A percentile compares a stretch with the other conserved stretches of the same genome.
These are phyloP conservation scores for Eupithecia vulgata DNA, from an alignment of 2,888 invertebrate species.

Conservation along the genomic window DNA sequence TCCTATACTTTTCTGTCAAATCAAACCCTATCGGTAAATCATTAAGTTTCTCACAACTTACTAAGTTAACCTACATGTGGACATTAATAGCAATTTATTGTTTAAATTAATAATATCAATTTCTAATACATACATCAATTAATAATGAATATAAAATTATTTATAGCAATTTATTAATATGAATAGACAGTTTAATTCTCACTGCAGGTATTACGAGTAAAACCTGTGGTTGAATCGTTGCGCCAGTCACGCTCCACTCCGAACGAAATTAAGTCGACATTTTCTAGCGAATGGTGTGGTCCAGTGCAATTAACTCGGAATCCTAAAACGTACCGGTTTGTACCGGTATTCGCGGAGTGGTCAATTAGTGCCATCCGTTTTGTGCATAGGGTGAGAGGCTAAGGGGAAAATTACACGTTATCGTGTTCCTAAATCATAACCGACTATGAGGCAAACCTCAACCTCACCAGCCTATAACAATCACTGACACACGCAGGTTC, in stretches of 20 bases:
- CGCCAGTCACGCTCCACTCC: neutral
- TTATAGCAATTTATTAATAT: too few relatives aligned
- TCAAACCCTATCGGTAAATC: too few relatives aligned
- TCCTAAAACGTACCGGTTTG: conserved; percentile 27
- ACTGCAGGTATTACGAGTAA: neutral
- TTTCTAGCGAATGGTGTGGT: conserved; percentile 37
- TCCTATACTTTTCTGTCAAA: too few relatives aligned
- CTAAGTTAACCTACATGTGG: too few relatives aligned
- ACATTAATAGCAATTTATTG: too few relatives aligned
- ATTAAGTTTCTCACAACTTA: too few relatives aligned
- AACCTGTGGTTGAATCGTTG: neutral
- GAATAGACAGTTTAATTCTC: neutral
- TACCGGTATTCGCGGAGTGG: conserved; percentile 34
- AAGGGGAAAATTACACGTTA: neutral
- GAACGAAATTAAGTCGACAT: conserved; percentile 33
- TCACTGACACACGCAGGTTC: too few relatives aligned
- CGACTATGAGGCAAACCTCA: neutral
- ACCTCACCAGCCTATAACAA: too few relatives aligned
- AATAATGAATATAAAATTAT: too few relatives aligned
- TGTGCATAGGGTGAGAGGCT: neutral
- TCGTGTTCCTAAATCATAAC: neutral
- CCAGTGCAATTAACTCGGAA: conserved; percentile 37
- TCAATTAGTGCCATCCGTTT: conserved; percentile 39
- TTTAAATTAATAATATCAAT: too few relatives aligned
- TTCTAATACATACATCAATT: too few relatives aligned